Conservation (phyloP, 1,140 invertebrate genomes). For the Propsilocerus akamusi region DNA sequence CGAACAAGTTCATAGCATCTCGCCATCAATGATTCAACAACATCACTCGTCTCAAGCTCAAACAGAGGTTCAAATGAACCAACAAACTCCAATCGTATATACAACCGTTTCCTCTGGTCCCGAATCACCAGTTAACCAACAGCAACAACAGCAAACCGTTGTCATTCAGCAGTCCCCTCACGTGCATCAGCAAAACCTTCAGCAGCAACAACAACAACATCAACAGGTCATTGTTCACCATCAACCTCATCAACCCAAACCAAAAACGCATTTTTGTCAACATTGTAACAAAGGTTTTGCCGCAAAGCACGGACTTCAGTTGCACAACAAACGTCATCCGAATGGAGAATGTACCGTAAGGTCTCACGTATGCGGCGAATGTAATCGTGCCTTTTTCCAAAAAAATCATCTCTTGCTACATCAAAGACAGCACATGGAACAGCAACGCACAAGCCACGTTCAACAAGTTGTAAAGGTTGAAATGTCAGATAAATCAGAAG, state of each 20-base stretch:
- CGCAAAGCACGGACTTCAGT: slow-evolving; percentile 57
- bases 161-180: slow-evolving; percentile 9
- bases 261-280: slow-evolving; percentile 62
- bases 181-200: slow-evolving; percentile 13
- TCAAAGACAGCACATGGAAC: slow-evolving; percentile 61
- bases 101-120: not conserved
- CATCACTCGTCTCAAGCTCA: slow-evolving; percentile 20
- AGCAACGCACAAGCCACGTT: no score
- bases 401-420: slow-evolving; percentile 65
- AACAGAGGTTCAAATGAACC: slow-evolving; percentile 7
- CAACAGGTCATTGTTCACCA: slow-evolving; percentile 21
- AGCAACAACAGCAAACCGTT: slow-evolving; percentile 11
- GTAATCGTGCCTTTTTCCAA: slow-evolving; percentile 74
- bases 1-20: slow-evolving; percentile 8
- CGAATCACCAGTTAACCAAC: slow-evolving; percentile 11
- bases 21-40: slow-evolving; percentile 20
- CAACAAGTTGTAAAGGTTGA: no score
- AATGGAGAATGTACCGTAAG: slow-evolving; percentile 61
- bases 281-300: slow-evolving; percentile 72
- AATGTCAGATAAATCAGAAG: no score
- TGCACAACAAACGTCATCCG: slow-evolving; percentile 53
- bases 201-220: slow-evolving; percentile 18
- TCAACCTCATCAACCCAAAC: slow-evolving; percentile 25
- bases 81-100: slow-evolving; percentile 11
- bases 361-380: slow-evolving; percentile 63